These are phyloP conservation scores for Podocnemis expansa DNA, from an alignment of 2,113 vertebrate genomes.

Conservation along the genomic window DNA sequence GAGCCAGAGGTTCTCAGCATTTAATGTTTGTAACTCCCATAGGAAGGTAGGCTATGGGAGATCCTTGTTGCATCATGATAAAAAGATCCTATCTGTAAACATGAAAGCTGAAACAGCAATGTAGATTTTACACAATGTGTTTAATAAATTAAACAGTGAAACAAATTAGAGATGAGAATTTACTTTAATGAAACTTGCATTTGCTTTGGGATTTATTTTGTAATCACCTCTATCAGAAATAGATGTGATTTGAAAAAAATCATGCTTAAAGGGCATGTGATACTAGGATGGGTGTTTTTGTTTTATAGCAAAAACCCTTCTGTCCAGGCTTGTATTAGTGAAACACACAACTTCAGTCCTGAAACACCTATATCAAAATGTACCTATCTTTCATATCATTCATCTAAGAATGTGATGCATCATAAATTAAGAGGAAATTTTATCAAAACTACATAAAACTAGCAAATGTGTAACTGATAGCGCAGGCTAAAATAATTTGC, in stretches of 20 bases:
- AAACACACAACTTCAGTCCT: not conserved
- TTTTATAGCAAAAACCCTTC: not conserved
- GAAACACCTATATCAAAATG: not conserved
- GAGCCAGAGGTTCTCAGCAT: slow-evolving; percentile 73
- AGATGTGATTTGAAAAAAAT: not conserved
- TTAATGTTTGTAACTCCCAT: slow-evolving; percentile 67
- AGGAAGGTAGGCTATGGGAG: slow-evolving; percentile 59
- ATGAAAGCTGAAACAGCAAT: slow-evolving; percentile 73
- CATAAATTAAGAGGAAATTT: not conserved
- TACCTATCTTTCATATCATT: not conserved
- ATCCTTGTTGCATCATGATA: slow-evolving; percentile 62
- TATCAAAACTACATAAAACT: not conserved
- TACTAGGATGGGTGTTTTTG: not conserved
- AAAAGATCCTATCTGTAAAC: slow-evolving; percentile 77
- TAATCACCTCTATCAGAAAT: not conserved
- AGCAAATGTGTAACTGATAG: not conserved
- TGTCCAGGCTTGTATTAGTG: not conserved
- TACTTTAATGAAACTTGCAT: slow-evolving; percentile 50
- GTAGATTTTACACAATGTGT: slow-evolving; percentile 81
- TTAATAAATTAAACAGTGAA: slow-evolving; percentile 81
- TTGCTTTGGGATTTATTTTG: slow-evolving; percentile 44
- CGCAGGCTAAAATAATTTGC: not conserved
- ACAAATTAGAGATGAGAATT: slow-evolving; percentile 64
- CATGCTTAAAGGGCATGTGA: not conserved
- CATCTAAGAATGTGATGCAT: accelerated